phyloP scores from a whole-genome alignment of 2,113 vertebrate genomes.

The Cinclus mexicanus region DNA sequence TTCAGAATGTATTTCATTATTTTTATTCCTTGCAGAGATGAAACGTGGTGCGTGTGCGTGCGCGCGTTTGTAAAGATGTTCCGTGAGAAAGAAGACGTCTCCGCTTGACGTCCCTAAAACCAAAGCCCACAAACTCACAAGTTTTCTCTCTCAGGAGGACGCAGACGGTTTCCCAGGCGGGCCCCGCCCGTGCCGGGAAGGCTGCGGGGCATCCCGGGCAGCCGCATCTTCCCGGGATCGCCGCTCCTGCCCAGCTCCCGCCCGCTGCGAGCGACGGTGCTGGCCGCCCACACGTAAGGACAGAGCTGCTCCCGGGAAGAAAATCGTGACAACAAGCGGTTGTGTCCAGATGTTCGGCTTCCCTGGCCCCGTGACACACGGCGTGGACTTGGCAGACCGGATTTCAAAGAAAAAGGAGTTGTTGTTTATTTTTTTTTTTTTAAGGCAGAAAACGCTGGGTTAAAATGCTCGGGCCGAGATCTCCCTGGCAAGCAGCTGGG shows the following conservation, averaged over 20 bases:
- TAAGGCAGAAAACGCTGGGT: not conserved
- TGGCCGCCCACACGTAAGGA: not conserved
- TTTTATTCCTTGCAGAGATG: not conserved
- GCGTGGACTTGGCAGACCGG: not conserved
- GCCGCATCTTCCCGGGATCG: too few species aligned
- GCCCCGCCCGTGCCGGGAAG: too few species aligned
- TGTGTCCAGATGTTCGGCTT: not conserved
- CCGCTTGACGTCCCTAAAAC: not conserved
- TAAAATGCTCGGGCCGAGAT: not conserved
- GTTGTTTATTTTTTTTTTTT: not conserved
- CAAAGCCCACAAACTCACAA: not conserved
- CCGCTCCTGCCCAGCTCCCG: not conserved
- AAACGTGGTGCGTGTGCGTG: not conserved
- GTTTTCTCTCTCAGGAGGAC: not conserved
- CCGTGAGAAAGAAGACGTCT: not conserved
- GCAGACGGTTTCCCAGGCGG: not conserved
- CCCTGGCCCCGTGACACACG: not conserved
- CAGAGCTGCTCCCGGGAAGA: not conserved
- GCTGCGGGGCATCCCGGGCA: not conserved
- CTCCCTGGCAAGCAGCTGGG: not conserved
- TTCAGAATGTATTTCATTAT: not conserved
- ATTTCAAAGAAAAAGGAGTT: not conserved
- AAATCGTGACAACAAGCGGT: not conserved
- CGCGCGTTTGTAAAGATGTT: too few species aligned
- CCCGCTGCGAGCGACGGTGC: not conserved